phyloP scores from a whole-genome alignment of 1,140 invertebrate species.

The Ephestia elutella region DNA sequence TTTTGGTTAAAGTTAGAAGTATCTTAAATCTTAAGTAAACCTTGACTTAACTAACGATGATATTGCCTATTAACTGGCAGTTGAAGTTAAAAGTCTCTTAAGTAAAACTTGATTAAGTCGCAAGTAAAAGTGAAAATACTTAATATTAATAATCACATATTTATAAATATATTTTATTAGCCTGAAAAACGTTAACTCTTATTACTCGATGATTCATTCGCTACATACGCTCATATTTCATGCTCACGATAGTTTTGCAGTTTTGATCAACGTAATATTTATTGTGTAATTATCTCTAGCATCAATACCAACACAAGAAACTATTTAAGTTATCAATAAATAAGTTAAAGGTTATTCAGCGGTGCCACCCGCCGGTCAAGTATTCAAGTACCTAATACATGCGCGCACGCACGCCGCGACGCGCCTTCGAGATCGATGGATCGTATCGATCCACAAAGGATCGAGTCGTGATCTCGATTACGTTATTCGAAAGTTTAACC shows the following conservation, averaged over 20 bases:
- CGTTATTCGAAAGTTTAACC: constrained; percentile 58
- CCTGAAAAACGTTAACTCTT: too few relatives aligned
- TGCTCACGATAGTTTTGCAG: too few relatives aligned
- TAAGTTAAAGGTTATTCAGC: not conserved
- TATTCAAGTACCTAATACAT: constrained; percentile 62
- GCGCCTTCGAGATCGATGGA: constrained; percentile 59
- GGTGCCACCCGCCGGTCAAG: constrained; percentile 31
- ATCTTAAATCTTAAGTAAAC: constrained; percentile 47
- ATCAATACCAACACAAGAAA: too few relatives aligned
- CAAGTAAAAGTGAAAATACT: too few relatives aligned
- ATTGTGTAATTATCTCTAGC: too few relatives aligned
- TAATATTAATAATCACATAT: too few relatives aligned
- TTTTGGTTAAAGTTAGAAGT: constrained; percentile 58
- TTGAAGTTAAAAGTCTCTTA: not conserved
- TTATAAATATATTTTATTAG: too few relatives aligned
- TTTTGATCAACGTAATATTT: too few relatives aligned
- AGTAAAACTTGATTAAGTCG: constrained; percentile 9
- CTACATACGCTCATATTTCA: too few relatives aligned
- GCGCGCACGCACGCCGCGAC: constrained; percentile 60
- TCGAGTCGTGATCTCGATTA: constrained; percentile 68
- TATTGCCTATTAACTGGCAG: constrained; percentile 35
- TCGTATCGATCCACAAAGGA: constrained; percentile 64
- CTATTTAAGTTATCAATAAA: too few relatives aligned
- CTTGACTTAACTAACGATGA: constrained; percentile 65
- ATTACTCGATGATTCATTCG: too few relatives aligned